phyloP scores from a whole-genome alignment of 1,140 invertebrate species.

The Nymphalis io region DNA sequence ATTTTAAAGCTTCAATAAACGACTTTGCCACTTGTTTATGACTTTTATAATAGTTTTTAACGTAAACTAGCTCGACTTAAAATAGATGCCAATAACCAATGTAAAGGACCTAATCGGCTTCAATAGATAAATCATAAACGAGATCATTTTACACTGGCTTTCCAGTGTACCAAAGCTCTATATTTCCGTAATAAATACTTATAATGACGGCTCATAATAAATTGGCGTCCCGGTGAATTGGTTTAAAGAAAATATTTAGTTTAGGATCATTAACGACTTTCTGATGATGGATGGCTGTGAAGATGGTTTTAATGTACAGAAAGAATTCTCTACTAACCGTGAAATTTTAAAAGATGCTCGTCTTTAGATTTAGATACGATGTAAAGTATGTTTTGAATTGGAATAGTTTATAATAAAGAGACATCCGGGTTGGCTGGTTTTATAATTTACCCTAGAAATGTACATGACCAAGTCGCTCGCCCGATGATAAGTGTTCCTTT shows the following conservation, averaged over 20 bases:
- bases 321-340: constrained; percentile 42
- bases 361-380: too few relatives aligned
- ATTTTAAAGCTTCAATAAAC: constrained; percentile 67
- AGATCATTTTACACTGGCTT: constrained; percentile 41
- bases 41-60: constrained; percentile 67
- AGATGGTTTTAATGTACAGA: constrained; percentile 51
- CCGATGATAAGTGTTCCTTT: too few relatives aligned
- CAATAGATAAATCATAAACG: not conserved
- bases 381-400: too few relatives aligned
- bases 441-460: too few relatives aligned
- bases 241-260: constrained; percentile 63
- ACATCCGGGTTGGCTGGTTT: too few relatives aligned
- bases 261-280: constrained; percentile 67
- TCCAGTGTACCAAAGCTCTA: constrained; percentile 43
- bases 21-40: constrained; percentile 66
- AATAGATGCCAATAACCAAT: constrained; percentile 40
- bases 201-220: constrained; percentile 44
- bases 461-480: too few relatives aligned
- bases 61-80: constrained; percentile 46
- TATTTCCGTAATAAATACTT: constrained; percentile 37
- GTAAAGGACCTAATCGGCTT: constrained; percentile 14
- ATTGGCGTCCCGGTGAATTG: constrained; percentile 50
- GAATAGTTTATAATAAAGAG: too few relatives aligned
- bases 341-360: constrained; percentile 34
- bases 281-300: constrained; percentile 59